Evolutionary conservation across 1,140 invertebrate species (phyloP), one percentile per base, ranked within the genome.

Genomic region (Ladona fulva): DNA sequence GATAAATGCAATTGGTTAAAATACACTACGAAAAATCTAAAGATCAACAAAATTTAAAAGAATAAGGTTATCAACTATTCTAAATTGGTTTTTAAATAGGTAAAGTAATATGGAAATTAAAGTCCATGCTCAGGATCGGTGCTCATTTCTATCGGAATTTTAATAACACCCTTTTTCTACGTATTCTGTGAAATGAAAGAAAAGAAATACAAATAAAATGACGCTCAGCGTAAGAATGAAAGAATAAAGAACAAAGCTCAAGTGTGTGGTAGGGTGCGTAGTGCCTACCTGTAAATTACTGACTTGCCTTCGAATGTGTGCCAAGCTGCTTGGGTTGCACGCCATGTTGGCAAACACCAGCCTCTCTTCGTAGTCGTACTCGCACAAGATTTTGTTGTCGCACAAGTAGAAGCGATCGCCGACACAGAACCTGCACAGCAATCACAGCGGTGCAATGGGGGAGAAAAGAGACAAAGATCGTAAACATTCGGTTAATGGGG

Each of bases 341-440:
- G 87, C 83, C 84, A 89, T 86, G 80, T 86, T 87, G 29, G 88
- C 87, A 82, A 89, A 89, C 75, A 89, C 86, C 84, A 89, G 86
- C 74, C 88, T 25, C 85, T 97, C 95, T 84, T 97, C 94, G 86
- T 97, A 97, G 86, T 97, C 95, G 85, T 95, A 95, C 84, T 97
- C 94, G 86, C 95, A 97, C 0, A 97, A 88, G 80, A 97, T 96
- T 86, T 95, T 95, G 87, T 96, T 97, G 85, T 97, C 94, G 86
- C 92, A 95, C 80, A 97, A 86, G 85, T 95, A 97, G 85, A 96
- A 97, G 82, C 93, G 89, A 83, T 97, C 95, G 6, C 95, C 95
- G 8, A 97, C 94, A 86, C 95, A 97, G 88, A 97, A 97, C 89
- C 95, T 97, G 88, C 0, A 86, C 87, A 82, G 77, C 83, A 81